Percentiles rank a stretch among this genome's conserved stretches.
Conservation (phyloP, 2,797 vertebrate genomes). For the Crenichthys baileyi region DNA sequence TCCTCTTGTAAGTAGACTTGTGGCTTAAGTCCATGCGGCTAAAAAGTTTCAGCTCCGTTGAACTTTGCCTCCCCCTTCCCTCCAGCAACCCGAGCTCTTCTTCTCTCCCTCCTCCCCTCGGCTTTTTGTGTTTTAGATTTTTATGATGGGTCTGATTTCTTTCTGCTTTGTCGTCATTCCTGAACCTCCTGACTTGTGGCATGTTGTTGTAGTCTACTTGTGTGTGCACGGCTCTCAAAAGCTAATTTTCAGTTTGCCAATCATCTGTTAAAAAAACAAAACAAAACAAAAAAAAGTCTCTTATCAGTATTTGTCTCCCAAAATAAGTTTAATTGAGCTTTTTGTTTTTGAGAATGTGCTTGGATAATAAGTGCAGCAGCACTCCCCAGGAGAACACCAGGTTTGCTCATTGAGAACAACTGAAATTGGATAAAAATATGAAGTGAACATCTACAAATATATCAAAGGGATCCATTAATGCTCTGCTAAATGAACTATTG, state of each 20-base stretch:
- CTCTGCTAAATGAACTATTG: conserved; percentile 59
- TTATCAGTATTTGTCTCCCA: conserved; percentile 80
- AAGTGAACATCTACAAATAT: conserved; percentile 53
- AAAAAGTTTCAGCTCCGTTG: conserved; percentile 80
- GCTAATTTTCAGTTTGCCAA: conserved; percentile 78
- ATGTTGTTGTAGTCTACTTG: conserved; percentile 92
- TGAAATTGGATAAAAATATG: conserved; percentile 37
- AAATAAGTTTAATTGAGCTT: conserved; percentile 65
- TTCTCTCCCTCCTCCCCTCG: conserved; percentile 46
- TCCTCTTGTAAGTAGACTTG: conserved; percentile 93
- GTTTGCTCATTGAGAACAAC: conserved; percentile 57
- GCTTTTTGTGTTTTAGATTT: conserved; percentile 75
- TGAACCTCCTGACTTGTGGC: conserved; percentile 86
- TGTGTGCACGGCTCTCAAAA: conserved; percentile 86
- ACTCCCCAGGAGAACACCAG: conserved; percentile 79
- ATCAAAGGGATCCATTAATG: conserved; percentile 36
- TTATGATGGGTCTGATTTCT: conserved; percentile 67
- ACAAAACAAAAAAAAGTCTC: conserved; percentile 4
- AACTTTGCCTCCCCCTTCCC: conserved; percentile 54
- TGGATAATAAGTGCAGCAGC: conserved; percentile 77
- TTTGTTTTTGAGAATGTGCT: conserved; percentile 56
- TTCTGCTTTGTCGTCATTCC: conserved; percentile 84
- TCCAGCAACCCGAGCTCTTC: conserved; percentile 32
- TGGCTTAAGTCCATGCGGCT: conserved; percentile 89
- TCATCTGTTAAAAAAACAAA: conserved; percentile 75